A percentile compares a stretch with the other conserved stretches of the same genome.
These are phyloP conservation scores for Apodemus speciosus DNA, from an alignment of 2,113 vertebrate species.

Conservation along the genomic window DNA sequence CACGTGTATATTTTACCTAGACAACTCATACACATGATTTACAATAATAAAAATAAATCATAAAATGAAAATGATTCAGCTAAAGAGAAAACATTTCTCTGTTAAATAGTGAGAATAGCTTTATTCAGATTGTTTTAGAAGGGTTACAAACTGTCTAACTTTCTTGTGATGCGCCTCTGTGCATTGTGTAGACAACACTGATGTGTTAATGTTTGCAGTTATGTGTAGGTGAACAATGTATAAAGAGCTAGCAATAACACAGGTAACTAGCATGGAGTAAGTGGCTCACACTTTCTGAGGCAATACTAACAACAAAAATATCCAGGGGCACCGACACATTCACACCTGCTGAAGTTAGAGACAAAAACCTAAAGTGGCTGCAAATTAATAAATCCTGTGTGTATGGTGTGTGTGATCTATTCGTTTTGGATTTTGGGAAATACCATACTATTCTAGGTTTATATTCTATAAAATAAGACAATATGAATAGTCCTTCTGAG, in stretches of 20 bases:
- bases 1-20: neutral
- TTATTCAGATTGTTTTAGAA: slow-evolving; percentile 22
- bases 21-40: neutral
- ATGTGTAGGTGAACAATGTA: slow-evolving; percentile 7
- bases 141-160: neutral
- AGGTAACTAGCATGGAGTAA: neutral
- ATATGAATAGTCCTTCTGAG: neutral
- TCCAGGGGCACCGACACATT: neutral
- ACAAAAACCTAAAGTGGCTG: neutral
- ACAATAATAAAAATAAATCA: neutral
- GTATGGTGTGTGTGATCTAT: neutral
- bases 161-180: neutral
- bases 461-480: slow-evolving; percentile 19
- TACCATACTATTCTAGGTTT: neutral
- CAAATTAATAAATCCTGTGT: neutral
- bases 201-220: slow-evolving; percentile 34
- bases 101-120: neutral
- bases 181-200: neutral
- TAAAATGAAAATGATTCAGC: neutral
- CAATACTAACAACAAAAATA: slow-evolving; percentile 11
- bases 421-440: slow-evolving; percentile 26
- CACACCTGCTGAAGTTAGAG: slow-evolving; percentile 23
- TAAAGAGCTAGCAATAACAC: neutral
- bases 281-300: slow-evolving; percentile 4
- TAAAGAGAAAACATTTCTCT: slow-evolving; percentile 48